Base-by-base conservation (phyloP, 2,113 vertebrate species). In the Erinaceus europaeus region DNA sequence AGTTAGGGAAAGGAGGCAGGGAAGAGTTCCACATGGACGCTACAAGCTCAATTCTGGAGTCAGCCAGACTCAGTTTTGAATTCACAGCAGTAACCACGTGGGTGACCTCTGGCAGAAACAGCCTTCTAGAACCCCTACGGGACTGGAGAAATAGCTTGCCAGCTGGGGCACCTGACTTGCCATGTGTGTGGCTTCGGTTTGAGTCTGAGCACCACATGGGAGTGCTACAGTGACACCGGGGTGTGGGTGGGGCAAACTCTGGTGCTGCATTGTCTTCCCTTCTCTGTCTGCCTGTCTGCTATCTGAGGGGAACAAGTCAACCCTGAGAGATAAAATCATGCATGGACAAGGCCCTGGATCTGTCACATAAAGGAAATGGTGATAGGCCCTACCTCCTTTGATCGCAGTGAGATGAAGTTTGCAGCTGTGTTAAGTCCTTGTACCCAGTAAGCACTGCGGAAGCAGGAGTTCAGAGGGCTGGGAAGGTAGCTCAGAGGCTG, bases 11-110 rank as follows among this genome's bases (percentile, higher is more conserved):
- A 84, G 38, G 1, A 68, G 57, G 83, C 42, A 77, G 62, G 46
- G 32, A 76, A 61, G 59, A 69, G 62, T 59, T 44, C 53, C 50
- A 84, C 23, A 9, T 57, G 25, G 29, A 27, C 27, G 20, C 29
- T 18, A 64, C 76, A 90, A 52, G 44, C 15, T 90, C 61, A 46
- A 32, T 44, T 77, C 40, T 90, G 36, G 61, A 83, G 62, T 76
- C 42, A 61, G 85, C 21, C n/a, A 25, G 84, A 75, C 53, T n/a
- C 55, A 74, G 55, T 62, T 82, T 90, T 67, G 38, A 38, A 32
- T 55, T 15, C 20, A 13, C 6, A 11, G 23, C 34, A 46, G n/a
- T 61, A 42, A 50, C 68, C 4, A 25, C 34, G 53, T 40, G 53
- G 52, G 87, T 68, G 85, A 53, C 23, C 17, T 59, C 11, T 55